These are phyloP conservation scores for Alectura lathami DNA, from an alignment of 2,113 vertebrate genomes.

Conservation along the genomic window DNA sequence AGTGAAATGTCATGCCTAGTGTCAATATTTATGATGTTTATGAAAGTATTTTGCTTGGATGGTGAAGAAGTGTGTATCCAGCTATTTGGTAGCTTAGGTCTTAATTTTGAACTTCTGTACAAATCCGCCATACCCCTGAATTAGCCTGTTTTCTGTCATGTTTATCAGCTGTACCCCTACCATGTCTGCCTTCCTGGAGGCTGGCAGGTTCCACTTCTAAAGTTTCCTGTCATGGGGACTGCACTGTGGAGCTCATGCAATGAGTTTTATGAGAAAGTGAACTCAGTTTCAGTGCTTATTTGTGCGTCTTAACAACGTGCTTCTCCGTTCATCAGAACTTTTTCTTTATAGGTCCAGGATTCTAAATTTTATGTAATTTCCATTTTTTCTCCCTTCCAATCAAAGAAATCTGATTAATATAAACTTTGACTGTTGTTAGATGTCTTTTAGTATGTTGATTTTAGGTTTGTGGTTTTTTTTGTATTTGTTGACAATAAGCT, in stretches of 20 bases:
- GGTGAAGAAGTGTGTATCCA: background rate
- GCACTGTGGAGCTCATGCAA: background rate
- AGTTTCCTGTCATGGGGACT: background rate
- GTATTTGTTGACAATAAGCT: background rate
- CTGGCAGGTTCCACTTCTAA: background rate
- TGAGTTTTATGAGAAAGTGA: background rate
- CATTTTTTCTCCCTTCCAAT: background rate
- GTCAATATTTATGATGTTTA: background rate
- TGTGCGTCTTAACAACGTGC: background rate
- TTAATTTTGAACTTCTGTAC: background rate
- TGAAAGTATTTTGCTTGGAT: background rate
- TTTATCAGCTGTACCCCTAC: background rate
- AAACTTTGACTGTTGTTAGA: rapidly evolving
- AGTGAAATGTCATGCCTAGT: background rate
- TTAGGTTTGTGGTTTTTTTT: background rate
- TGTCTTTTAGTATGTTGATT: background rate
- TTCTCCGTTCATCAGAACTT: background rate
- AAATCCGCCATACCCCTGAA: background rate
- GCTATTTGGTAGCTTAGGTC: background rate
- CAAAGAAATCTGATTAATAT: background rate
- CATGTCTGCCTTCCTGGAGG: background rate
- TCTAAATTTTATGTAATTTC: background rate
- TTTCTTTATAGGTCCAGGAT: background rate
- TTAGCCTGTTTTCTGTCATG: background rate
- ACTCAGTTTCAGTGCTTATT: background rate